These are phyloP conservation scores for Synanthedon andrenaeformis DNA, from an alignment of 2,888 invertebrate genomes.

Conservation along the genomic window DNA sequence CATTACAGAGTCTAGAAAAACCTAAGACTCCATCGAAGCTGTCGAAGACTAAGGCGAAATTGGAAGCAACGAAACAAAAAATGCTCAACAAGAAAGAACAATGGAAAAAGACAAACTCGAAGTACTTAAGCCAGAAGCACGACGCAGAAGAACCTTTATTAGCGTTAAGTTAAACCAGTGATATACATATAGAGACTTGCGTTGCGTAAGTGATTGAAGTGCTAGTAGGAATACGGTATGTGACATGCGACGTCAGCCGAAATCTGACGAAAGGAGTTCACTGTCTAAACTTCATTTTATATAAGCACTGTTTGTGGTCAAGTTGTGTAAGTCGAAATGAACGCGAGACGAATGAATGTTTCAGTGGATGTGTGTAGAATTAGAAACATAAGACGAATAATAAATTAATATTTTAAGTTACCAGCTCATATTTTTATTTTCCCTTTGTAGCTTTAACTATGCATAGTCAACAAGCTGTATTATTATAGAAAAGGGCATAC, in stretches of 20 bases:
- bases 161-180: conserved; percentile 74
- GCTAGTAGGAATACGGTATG: conserved; percentile 31
- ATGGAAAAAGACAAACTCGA: conserved; percentile 54
- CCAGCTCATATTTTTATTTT: not conserved
- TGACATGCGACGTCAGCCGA: conserved; percentile 22
- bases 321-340: conserved; percentile 23
- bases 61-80: conserved; percentile 65
- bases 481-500: too few species aligned
- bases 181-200: conserved; percentile 51
- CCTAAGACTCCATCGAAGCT: conserved; percentile 52
- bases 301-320: conserved; percentile 25
- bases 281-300: conserved; percentile 39
- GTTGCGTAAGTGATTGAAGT: conserved; percentile 45
- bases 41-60: conserved; percentile 76
- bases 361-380: conserved; percentile 28
- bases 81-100: conserved; percentile 51
- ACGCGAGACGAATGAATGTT: conserved; percentile 26
- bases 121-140: conserved; percentile 44
- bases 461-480: too few species aligned
- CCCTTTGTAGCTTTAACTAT: not conserved
- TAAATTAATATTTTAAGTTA: conserved; percentile 52
- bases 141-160: conserved; percentile 75
- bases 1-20: conserved; percentile 60
- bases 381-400: conserved; percentile 26
- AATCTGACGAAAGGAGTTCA: conserved; percentile 38